A percentile compares a stretch with the other conserved stretches of the same genome.
Conservation (phyloP, 1,140 invertebrate genomes). For the Aphelinus atriplicis region DNA sequence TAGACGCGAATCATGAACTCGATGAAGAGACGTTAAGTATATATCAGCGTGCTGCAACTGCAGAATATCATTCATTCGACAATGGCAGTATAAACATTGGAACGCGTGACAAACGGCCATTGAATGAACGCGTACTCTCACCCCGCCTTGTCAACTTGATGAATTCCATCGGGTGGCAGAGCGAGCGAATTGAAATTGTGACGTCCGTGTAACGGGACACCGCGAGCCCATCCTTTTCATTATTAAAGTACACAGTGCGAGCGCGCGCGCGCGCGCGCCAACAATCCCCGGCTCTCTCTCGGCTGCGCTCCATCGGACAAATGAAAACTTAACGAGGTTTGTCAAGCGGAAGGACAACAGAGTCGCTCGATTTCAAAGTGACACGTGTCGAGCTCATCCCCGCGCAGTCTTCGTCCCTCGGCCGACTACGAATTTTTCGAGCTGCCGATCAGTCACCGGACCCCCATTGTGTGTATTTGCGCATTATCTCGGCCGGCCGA, state of each 20-base stretch:
- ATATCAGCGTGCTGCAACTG: no score
- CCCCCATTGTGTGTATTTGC: conserved; percentile 16
- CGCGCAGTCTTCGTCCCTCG: not conserved
- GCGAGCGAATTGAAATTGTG: conserved; percentile 18
- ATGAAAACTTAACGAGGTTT: conserved; percentile 51
- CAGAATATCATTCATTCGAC: no score
- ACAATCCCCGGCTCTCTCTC: not conserved
- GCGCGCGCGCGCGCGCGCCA: not conserved
- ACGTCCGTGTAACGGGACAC: not conserved
- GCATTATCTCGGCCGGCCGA: conserved; percentile 6
- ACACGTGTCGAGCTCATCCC: conserved; percentile 42
- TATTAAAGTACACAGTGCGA: conserved; percentile 19
- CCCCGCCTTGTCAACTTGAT: no score
- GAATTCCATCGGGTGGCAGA: not conserved
- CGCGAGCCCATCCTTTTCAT: conserved; percentile 15
- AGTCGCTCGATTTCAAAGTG: conserved; percentile 45
- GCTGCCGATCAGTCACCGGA: not conserved
- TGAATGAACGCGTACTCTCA: no score
- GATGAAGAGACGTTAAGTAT: no score
- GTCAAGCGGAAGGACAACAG: conserved; percentile 34
- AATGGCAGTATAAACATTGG: no score
- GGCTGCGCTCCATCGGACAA: conserved; percentile 38
- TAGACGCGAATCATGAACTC: no score
- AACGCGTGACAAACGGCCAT: no score
- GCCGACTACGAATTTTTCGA: no score